Base-by-base conservation (phyloP, 2,113 vertebrate genomes). In the Melanerpes formicivorus region DNA sequence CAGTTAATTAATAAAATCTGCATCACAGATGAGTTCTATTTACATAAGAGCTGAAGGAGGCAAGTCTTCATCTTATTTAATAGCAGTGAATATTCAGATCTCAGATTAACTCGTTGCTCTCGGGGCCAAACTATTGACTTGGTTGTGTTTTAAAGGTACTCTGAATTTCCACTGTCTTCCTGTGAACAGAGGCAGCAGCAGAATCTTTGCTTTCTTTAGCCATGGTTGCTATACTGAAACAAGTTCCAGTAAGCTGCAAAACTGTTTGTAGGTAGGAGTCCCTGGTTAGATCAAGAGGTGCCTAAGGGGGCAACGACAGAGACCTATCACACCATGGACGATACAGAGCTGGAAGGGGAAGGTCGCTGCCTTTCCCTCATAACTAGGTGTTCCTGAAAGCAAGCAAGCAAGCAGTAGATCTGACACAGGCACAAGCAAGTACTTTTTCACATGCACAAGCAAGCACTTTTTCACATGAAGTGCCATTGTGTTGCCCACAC, bases 1-100 rank as follows among this genome's bases (percentile, higher is more conserved):
- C 92, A 97, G 97, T 95, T 96, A 97, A 97, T 96, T 97, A 96
- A 95, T 96, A 94, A 96, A 97, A 97, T 97, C 95, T 97, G 95
- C 95, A 97, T 96, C 90, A 0, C 90, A 95, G 95, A 97, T 96
- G 92, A 95, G 84, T 72, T 94, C 91, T 92, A 96, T 97, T 97
- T 97, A 95, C 95, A 97, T 96, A 96, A 97, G 95, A 93, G 95
- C 95, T 93, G 92, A 96, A 96, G 95, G 87, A 97, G 95, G 95
- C 86, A 90, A 93, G 88, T 91, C 93, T 95, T 93, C 94, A 87
- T 94, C 90, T 95, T 74, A 75, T 56, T 93, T 95, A 88, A 93
- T n/a, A 88, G 86, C 84, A 74, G 78, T 77, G 83, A 93, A 96
- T 91, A 95, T 96, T 93, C 91, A 93, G 90, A 80, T 91, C 87